Conservation (phyloP, 92 coral and sea anemone genomes). For the Porites rus region DNA sequence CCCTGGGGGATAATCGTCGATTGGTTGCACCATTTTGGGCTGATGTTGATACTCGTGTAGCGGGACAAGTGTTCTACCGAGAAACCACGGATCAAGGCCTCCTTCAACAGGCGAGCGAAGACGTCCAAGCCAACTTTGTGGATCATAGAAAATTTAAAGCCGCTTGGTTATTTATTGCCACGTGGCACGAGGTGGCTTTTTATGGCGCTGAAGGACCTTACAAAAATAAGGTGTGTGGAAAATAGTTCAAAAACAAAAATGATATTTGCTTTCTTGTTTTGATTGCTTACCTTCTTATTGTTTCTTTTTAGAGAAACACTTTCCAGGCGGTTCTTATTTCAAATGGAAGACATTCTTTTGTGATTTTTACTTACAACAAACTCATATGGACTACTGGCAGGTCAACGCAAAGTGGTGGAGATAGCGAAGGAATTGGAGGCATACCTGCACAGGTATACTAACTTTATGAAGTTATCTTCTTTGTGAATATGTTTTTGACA, state of each 20-base stretch:
- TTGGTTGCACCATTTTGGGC: conserved; percentile 81
- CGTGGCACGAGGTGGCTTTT: conserved; percentile 42
- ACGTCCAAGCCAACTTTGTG: conserved; percentile 55
- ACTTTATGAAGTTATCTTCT: background rate
- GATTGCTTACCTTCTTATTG: conserved; percentile 43
- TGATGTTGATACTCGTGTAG: conserved; percentile 59
- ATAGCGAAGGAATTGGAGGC: conserved; percentile 70
- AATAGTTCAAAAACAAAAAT: background rate
- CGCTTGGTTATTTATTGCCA: conserved; percentile 65
- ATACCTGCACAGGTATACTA: conserved; percentile 74
- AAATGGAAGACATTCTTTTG: conserved; percentile 74
- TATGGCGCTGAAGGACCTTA: conserved; percentile 39
- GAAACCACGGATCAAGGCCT: conserved; percentile 54
- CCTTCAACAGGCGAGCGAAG: conserved; percentile 66
- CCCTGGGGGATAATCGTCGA: conserved; percentile 67
- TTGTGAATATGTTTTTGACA: no score
- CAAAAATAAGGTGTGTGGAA: conserved; percentile 13
- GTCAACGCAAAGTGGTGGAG: conserved; percentile 54
- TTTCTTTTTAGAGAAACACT: conserved; percentile 51
- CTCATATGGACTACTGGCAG: conserved; percentile 82
- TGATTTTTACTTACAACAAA: conserved; percentile 48
- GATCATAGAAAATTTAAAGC: conserved; percentile 67
- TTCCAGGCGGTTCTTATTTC: conserved; percentile 68
- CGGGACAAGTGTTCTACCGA: conserved; percentile 73
- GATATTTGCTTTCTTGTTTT: conserved; percentile 34